phyloP scores from a whole-genome alignment of 2,888 invertebrate species.

The Adelphocoris suturalis region DNA sequence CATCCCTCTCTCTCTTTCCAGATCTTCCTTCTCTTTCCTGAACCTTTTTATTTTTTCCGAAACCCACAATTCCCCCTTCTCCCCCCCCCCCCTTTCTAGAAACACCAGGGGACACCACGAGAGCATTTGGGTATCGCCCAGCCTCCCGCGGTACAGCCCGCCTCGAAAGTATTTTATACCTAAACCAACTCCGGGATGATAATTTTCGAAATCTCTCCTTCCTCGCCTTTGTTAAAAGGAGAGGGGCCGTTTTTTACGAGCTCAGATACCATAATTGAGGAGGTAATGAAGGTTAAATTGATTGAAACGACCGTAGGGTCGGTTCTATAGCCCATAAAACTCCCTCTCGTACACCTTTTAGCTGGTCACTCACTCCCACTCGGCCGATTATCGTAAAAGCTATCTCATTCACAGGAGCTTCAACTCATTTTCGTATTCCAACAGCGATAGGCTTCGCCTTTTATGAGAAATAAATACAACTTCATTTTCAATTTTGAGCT shows the following conservation, averaged over 20 bases:
- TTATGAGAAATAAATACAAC: too few species aligned
- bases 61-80: too few species aligned
- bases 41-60: constrained; percentile 68
- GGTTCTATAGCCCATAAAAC: constrained; percentile 63
- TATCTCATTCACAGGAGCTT: constrained; percentile 4
- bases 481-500: too few species aligned
- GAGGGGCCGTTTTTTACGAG: constrained; percentile 7
- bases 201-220: background rate
- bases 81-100: constrained; percentile 75
- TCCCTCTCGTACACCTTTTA: constrained; percentile 28
- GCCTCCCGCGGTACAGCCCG: constrained; percentile 23
- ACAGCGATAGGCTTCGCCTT: background rate
- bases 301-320: constrained; percentile 32
- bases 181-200: background rate
- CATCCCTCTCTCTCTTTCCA: constrained; percentile 73
- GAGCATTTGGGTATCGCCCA: constrained; percentile 56
- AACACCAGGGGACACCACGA: constrained; percentile 14
- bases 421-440: background rate
- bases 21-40: constrained; percentile 71
- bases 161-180: constrained; percentile 32
- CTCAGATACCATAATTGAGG: constrained; percentile 40
- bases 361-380: background rate
- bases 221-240: background rate
- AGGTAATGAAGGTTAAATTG: constrained; percentile 49
- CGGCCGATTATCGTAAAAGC: background rate